Conservation (phyloP, 92 coral and sea anemone genomes). For the Parazoanthus atlanticus region DNA sequence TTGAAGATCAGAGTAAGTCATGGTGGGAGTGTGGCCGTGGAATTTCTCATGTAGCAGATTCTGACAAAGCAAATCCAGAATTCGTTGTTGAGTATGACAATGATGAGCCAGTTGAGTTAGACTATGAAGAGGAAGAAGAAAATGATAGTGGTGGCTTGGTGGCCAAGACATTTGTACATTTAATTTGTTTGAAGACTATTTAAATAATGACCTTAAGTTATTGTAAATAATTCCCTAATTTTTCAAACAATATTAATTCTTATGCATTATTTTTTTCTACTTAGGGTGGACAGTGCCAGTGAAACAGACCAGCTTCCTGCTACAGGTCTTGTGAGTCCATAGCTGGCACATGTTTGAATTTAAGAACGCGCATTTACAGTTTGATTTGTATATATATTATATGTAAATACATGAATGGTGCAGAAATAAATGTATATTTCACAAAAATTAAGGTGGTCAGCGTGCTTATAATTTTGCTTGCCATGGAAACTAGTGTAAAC, state of each 20-base stretch:
- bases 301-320: neutral
- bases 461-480: neutral
- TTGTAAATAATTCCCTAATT: neutral
- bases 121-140: slow-evolving; percentile 30
- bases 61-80: slow-evolving; percentile 17
- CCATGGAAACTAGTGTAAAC: neutral
- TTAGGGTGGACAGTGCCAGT: slow-evolving; percentile 3
- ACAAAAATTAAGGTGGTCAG: neutral
- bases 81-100: slow-evolving; percentile 40
- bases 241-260: neutral
- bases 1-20: slow-evolving; percentile 14
- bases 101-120: slow-evolving; percentile 31
- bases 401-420: neutral
- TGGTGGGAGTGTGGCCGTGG: slow-evolving; percentile 45
- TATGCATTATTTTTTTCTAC: neutral
- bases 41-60: neutral
- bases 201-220: slow-evolving; percentile 17
- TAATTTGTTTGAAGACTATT: slow-evolving; percentile 39
- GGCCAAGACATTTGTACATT: slow-evolving; percentile 26
- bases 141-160: slow-evolving; percentile 16
- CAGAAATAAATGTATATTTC: slow-evolving; percentile 14
- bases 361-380: neutral
- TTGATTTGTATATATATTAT: neutral
- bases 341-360: neutral
- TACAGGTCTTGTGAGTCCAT: neutral